Base-by-base conservation (phyloP, 2,797 vertebrate genomes). In the Falco cherrug region DNA sequence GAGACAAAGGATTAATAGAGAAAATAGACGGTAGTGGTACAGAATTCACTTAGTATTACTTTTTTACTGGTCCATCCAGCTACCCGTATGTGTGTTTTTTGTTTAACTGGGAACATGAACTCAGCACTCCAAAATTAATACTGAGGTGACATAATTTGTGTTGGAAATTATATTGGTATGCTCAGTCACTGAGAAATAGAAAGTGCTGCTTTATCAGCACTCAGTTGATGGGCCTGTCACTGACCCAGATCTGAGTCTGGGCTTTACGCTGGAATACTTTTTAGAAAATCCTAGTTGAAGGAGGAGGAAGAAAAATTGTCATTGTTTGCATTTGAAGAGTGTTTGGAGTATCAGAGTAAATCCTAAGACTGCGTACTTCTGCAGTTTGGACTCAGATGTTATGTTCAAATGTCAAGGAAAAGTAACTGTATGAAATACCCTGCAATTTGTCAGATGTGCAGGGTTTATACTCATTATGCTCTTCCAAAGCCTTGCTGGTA, bases 11-110 rank as follows among this genome's bases (percentile, higher is more conserved):
- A 8, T 28, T 29, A 56, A 16, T 16, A 17, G n/a, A n/a, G 47
- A 10, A 65, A n/a, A 45, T 11, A 15, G 2, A 5, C 3, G 41
- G 37, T 19, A 39, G 0, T 24, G 7, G 7, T 47, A 3, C 33
- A 65, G 54, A 47, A 5, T 19, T 53, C 48, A 12, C 43, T 51
- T n/a, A 10, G 6, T 16, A 19, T 13, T 73, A 20, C 7, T 19
- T 35, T 65, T 71, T 13, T 70, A 29, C 37, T 56, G 21, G 4
- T 75, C 29, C 33, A 28, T 64, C 41, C 21, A 33, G 13, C 37
- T 56, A 10, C 26, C 29, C 0, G 0, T 10, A 3, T 5, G 5
- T 10, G 14, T 20, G 11, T 31, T 35, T n/a, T 26, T 35, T 25
- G 57, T 51, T 67, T 73, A 17, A 1, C 47, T 35, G 65, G 45